phyloP scores from a whole-genome alignment of 2,797 vertebrate genomes.

The Poecile montanus region DNA sequence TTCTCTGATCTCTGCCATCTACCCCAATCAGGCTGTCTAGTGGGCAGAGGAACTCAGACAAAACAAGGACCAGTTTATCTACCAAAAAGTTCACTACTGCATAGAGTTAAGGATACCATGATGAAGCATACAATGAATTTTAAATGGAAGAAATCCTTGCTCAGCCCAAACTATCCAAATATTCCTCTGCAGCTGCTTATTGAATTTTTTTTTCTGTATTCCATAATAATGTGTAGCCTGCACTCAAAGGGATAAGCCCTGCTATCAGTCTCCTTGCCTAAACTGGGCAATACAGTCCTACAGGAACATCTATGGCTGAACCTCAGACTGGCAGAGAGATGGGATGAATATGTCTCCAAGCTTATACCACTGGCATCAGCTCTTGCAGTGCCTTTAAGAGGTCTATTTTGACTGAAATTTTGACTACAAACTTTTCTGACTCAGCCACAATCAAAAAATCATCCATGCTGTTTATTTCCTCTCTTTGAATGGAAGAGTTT shows the following conservation, averaged over 20 bases:
- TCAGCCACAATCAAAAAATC: neutral
- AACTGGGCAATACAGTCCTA: neutral
- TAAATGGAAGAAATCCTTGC: neutral
- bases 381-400: neutral
- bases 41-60: neutral
- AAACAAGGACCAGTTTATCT: neutral
- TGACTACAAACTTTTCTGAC: conserved; percentile 3
- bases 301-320: neutral
- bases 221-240: neutral
- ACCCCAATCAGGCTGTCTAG: neutral
- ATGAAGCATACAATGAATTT: neutral
- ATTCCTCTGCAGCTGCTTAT: neutral
- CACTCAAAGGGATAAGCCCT: neutral
- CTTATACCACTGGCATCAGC: neutral
- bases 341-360: neutral
- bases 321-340: neutral
- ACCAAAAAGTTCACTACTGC: neutral
- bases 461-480: conserved; percentile 1
- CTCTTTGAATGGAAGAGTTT: conserved; percentile 10
- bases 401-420: conserved; percentile 30
- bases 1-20: neutral
- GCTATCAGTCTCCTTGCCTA: neutral
- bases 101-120: neutral
- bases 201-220: neutral
- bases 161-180: neutral